Evolutionary conservation across 92 coral and sea anemone genomes (phyloP).

Genomic region (Ricordea florida): DNA sequence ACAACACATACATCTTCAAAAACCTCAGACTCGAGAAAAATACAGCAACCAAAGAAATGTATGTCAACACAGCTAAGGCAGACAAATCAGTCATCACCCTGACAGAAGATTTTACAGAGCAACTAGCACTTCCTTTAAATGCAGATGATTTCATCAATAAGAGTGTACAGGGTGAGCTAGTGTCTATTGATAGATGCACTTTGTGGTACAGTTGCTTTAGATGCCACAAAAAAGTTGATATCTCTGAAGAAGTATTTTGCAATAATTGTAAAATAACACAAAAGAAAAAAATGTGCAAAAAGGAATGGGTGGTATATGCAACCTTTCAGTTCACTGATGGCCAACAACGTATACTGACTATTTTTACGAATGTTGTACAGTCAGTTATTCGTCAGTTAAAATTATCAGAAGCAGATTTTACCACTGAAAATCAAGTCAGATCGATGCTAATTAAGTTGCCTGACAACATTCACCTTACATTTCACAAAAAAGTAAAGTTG

Average conservation of each 20-base stretch:
- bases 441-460: no score
- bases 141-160: conserved; percentile 12
- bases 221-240: conserved; percentile 11
- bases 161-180: not conserved
- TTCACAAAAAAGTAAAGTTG: no score
- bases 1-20: no score
- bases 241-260: not conserved
- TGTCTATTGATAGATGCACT: conserved; percentile 6
- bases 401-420: not conserved
- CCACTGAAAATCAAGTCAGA: no score
- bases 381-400: not conserved
- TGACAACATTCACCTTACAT: no score
- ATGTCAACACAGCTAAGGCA: no score
- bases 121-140: conserved; percentile 24
- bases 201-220: conserved; percentile 25
- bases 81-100: not conserved
- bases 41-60: no score
- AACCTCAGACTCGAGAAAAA: no score
- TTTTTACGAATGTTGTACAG: not conserved
- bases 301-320: conserved; percentile 4
- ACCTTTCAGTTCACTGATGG: not conserved
- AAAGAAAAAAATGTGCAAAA: conserved; percentile 13
- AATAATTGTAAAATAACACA: not conserved
- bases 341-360: not conserved
- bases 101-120: conserved; percentile 26